Conservation (phyloP, 2,113 vertebrate genomes). For the Geothlypis trichas region DNA sequence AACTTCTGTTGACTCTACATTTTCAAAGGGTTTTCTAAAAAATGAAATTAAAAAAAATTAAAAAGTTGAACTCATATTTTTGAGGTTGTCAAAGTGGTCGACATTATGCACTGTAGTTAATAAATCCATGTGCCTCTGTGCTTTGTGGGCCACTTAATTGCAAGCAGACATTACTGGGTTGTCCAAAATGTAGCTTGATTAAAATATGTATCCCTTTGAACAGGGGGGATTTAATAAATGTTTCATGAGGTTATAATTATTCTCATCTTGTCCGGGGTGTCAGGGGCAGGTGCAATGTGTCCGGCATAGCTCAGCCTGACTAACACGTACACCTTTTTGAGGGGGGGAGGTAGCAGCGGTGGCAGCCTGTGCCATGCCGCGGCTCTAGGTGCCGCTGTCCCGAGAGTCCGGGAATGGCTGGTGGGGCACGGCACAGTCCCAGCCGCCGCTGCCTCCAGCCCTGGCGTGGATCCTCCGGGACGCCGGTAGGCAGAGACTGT, state of each 20-base stretch:
- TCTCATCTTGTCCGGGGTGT: neutral
- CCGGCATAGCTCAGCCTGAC: neutral
- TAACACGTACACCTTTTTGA: neutral
- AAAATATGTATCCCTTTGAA: neutral
- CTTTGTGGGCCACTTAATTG: neutral
- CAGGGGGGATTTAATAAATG: neutral
- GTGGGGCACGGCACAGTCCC: neutral
- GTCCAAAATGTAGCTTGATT: constrained; percentile 14
- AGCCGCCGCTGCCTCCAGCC: neutral
- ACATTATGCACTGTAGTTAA: neutral
- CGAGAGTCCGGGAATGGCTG: neutral
- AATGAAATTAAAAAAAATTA: neutral
- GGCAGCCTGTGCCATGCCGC: too few species aligned
- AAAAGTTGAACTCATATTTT: neutral
- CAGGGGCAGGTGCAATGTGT: neutral
- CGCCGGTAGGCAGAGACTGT: neutral
- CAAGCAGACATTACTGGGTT: neutral
- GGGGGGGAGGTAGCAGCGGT: too few species aligned
- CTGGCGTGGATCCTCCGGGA: neutral
- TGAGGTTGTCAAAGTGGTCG: neutral
- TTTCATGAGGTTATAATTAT: neutral
- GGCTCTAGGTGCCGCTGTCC: too few species aligned
- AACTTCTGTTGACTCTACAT: neutral
- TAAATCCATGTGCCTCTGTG: neutral
- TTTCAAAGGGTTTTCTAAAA: neutral